Evolutionary conservation across 2,797 vertebrate genomes (phyloP).

Genomic region (Syncerus caffer): DNA sequence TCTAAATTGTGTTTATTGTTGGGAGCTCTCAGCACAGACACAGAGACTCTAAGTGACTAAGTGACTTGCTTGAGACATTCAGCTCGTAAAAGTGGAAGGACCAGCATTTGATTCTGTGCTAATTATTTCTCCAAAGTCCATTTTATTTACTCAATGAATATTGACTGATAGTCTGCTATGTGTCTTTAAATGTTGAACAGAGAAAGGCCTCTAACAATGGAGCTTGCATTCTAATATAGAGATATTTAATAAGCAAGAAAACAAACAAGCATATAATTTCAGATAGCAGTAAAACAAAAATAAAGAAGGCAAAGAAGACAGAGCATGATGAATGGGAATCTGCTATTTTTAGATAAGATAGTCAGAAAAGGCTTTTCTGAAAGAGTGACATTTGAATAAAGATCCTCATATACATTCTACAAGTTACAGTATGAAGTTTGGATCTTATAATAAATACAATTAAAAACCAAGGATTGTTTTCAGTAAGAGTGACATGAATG

Average conservation of each 20-base stretch:
- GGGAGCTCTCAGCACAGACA: neutral
- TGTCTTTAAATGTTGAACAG: neutral
- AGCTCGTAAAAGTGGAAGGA: neutral
- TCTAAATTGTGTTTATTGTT: neutral
- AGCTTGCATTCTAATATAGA: neutral
- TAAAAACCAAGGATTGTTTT: neutral
- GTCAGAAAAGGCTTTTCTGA: neutral
- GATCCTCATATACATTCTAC: neutral
- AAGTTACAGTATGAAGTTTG: neutral
- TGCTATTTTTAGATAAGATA: neutral
- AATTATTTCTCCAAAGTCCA: neutral
- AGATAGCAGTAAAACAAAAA: neutral
- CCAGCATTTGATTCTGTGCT: neutral
- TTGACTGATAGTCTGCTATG: neutral
- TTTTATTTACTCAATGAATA: neutral
- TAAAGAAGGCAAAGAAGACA: neutral
- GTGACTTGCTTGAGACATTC: neutral
- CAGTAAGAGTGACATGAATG: neutral
- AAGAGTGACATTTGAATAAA: neutral
- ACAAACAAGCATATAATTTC: neutral
- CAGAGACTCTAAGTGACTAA: neutral
- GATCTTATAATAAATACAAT: neutral
- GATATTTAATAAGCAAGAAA: neutral
- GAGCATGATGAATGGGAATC: neutral
- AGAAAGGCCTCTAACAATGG: neutral